Evolutionary conservation across 2,888 invertebrate genomes (phyloP), one percentile per base, ranked within the genome.

Genomic region (Lepetodrilus schrolli): DNA sequence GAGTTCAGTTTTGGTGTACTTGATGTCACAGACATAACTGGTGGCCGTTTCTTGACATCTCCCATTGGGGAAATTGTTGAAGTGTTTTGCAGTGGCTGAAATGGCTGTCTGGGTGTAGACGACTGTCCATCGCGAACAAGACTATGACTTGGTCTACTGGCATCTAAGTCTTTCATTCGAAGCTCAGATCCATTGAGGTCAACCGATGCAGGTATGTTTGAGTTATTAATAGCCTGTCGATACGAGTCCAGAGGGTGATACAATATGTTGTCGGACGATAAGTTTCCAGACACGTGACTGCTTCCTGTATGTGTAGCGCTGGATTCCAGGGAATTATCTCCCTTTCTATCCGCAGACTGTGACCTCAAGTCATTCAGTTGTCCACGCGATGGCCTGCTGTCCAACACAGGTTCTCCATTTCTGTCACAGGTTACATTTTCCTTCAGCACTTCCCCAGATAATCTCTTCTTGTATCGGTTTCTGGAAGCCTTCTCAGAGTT

Each of bases 71-170:
- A 83, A 43, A 86, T 78, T 30, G 76, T 78, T 5, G 84, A 84
- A 5, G 82, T 82, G 70, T 86, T 86, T 23, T 84, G 84, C 21
- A 86, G 68, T 8, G 79, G 77, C 48, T 78, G 79, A 23, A 86
- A 73, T 5, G 83, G 82, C 34, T 82, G 81, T 66, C 86, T 66
- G 2, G 48, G 13, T 10, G 23, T 38, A 37, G 68, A 65, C 34
- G 26, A 30, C 10, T 34, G 10, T 34, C 58, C 34, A 34, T 30
- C 17, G 7, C 58, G 17, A 26, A 30, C 30, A 58, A 30, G 17
- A 21, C 48, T 21, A 48, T n/a, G n/a, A n/a, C n/a, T n/a, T 4
- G 13, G 43, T 43, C 1, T 43, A 13, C 17, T 13, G 17, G 17
- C n/a, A 17, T 43, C 43, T 3, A 43, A 4, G 43, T 43, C 17